Conservation (phyloP, 2,113 vertebrate species). For the Hemiscyllium ocellatum region DNA sequence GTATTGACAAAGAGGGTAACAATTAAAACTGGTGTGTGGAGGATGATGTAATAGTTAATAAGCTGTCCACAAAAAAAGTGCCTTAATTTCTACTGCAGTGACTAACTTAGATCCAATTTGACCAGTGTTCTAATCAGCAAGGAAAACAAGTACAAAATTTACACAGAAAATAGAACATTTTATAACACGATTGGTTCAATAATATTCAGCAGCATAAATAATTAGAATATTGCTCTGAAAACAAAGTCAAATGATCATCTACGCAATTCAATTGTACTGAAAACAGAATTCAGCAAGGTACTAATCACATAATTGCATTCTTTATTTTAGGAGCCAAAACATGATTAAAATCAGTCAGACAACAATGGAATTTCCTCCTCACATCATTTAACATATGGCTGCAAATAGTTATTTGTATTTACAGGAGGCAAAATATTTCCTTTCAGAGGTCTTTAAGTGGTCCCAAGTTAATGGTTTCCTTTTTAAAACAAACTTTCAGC, state of each 20-base stretch:
- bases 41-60: too few species aligned
- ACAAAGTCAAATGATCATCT: neutral
- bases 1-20: too few species aligned
- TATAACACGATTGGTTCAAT: neutral
- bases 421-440: neutral
- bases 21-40: too few species aligned
- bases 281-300: neutral
- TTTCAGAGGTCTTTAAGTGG: neutral
- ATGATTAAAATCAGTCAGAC: slow-evolving; percentile 30
- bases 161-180: neutral
- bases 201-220: neutral
- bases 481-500: slow-evolving; percentile 16
- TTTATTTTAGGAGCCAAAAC: slow-evolving; percentile 32
- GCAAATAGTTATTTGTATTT: slow-evolving; percentile 17
- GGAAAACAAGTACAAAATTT: neutral
- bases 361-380: slow-evolving; percentile 36
- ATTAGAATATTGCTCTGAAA: neutral
- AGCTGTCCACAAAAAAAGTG: too few species aligned
- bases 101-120: too few species aligned
- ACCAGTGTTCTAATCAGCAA: neutral
- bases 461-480: neutral
- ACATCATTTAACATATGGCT: neutral
- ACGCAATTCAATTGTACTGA: neutral
- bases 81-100: too few species aligned
- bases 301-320: slow-evolving; percentile 7